Conservation (phyloP, 1,140 invertebrate genomes). For the Drosophila mauritiana region DNA sequence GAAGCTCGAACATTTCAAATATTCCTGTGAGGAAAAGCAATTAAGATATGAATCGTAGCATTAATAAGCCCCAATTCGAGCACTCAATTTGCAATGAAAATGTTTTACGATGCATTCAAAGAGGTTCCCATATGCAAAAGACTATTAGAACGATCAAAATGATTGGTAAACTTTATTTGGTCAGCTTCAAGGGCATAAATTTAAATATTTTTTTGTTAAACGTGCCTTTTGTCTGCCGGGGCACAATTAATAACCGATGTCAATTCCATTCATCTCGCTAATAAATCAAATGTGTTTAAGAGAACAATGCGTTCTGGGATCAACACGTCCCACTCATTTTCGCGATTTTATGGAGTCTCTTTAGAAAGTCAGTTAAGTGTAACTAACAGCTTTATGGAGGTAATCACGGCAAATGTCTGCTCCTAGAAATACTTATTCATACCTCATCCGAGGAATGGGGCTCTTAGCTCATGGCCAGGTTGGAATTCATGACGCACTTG, state of each 20-base stretch:
- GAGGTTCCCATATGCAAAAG: background rate
- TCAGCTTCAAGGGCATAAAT: conserved; percentile 40
- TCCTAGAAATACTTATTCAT: conserved; percentile 10
- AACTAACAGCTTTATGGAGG: conserved; percentile 31
- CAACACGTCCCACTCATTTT: conserved; percentile 44
- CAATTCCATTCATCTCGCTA: conserved; percentile 46
- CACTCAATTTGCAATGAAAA: conserved; percentile 22
- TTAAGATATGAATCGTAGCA: conserved; percentile 25
- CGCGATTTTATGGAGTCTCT: conserved; percentile 17
- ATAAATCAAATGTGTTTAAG: conserved; percentile 45
- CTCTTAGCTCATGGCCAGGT: conserved; percentile 52
- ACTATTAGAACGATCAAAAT: conserved; percentile 7
- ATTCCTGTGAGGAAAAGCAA: conserved; percentile 11
- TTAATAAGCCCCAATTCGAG: conserved; percentile 22
- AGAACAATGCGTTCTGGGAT: conserved; percentile 39
- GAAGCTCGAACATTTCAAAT: background rate
- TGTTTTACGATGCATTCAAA: conserved; percentile 1
- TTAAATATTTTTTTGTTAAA: conserved; percentile 41
- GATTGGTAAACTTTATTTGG: conserved; percentile 28
- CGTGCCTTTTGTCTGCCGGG: conserved; percentile 23
- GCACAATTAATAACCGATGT: conserved; percentile 51
- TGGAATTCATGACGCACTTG: conserved; percentile 66
- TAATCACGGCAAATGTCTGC: conserved; percentile 13
- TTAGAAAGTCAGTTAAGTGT: conserved; percentile 24
- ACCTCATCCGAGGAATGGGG: conserved; percentile 29